Evolutionary conservation across 1,140 invertebrate species (phyloP).

Genomic region (Branchinecta lynchi): DNA sequence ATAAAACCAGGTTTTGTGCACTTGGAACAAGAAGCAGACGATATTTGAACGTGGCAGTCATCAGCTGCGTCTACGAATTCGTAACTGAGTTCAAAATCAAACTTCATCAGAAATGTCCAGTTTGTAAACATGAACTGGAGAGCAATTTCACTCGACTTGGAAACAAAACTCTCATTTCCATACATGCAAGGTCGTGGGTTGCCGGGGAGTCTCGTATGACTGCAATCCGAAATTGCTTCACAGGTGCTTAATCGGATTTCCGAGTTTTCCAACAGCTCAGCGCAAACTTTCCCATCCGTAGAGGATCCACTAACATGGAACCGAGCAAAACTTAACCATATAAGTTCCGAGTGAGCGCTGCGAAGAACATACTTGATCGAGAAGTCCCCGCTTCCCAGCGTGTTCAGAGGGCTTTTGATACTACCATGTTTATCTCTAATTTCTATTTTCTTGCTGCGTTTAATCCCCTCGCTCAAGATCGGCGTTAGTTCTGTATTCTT

Average conservation of each 20-base stretch:
- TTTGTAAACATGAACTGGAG: neutral
- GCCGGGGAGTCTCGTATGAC: neutral
- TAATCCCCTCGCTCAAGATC: too few species aligned
- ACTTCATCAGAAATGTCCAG: neutral
- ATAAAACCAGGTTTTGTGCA: neutral
- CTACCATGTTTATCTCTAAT: too few species aligned
- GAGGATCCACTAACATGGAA: too few species aligned
- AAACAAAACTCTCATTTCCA: neutral
- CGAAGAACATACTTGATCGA: too few species aligned
- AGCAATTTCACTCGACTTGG: neutral
- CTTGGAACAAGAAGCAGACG: neutral
- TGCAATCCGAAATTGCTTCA: neutral
- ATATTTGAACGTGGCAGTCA: neutral
- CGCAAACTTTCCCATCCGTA: too few species aligned
- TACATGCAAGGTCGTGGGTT: neutral
- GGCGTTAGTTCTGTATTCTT: too few species aligned
- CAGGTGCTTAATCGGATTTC: neutral
- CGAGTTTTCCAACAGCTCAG: too few species aligned
- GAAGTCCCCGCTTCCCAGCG: too few species aligned
- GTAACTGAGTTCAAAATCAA: neutral
- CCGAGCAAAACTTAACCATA: too few species aligned
- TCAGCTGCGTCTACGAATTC: neutral
- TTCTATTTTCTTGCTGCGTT: too few species aligned
- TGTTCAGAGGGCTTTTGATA: too few species aligned
- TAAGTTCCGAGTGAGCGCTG: too few species aligned